Evolutionary conservation across 2,113 vertebrate genomes (phyloP).

Genomic region (Mormyrus lacerda): DNA sequence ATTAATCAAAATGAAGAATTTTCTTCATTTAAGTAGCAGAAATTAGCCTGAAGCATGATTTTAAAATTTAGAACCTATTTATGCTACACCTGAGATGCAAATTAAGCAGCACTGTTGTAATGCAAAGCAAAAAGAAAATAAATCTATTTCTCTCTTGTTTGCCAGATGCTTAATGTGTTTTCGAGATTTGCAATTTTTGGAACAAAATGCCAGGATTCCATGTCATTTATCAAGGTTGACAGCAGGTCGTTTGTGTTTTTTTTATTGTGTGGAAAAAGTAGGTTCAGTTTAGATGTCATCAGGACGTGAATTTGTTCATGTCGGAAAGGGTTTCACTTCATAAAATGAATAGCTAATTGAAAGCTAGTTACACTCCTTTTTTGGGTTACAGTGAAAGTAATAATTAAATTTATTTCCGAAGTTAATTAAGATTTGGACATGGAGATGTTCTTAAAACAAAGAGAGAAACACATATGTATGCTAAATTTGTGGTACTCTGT

Average conservation of each 20-base stretch:
- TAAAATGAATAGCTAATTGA: neutral
- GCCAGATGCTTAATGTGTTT: neutral
- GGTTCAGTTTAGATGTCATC: neutral
- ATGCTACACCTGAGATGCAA: neutral
- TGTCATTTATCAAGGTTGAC: neutral
- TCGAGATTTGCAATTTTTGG: neutral
- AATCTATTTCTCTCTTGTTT: neutral
- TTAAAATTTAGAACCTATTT: neutral
- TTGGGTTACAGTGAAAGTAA: neutral
- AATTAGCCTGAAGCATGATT: neutral
- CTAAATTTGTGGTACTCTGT: neutral
- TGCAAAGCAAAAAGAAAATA: neutral
- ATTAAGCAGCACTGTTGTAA: neutral
- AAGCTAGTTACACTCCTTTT: neutral
- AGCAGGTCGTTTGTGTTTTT: neutral
- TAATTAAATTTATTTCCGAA: neutral
- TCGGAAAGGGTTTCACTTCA: neutral
- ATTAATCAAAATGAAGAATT: neutral
- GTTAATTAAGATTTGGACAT: neutral
- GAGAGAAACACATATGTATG: neutral
- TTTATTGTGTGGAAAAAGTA: neutral
- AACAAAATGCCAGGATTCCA: neutral
- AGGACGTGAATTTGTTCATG: neutral
- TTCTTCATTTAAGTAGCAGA: neutral
- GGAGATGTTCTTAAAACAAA: neutral